Percentiles rank a stretch among this genome's conserved stretches.
Conservation (phyloP, 2,888 invertebrate species). For the Tridacna gigas region DNA sequence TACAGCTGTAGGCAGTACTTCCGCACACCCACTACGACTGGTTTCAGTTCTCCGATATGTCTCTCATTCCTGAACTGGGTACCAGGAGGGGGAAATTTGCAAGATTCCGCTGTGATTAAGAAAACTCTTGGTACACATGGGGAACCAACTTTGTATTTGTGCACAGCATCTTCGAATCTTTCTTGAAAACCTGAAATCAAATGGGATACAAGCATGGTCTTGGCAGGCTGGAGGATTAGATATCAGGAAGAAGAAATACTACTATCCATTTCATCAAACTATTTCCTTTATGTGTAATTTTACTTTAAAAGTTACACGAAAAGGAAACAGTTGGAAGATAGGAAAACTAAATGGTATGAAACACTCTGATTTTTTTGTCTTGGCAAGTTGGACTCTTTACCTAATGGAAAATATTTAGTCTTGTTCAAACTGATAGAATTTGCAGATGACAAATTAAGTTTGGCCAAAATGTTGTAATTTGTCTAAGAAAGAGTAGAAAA, state of each 20-base stretch:
- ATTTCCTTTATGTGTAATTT: not conserved
- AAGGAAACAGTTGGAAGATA: no score
- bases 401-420: no score
- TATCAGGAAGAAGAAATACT: not conserved
- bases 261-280: not conserved
- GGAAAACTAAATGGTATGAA: no score
- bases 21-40: conserved; percentile 42
- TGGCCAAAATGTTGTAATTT: no score
- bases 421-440: no score
- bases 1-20: conserved; percentile 54
- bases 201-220: not conserved
- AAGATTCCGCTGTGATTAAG: conserved; percentile 43
- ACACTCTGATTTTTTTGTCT: no score
- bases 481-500: no score
- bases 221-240: not conserved
- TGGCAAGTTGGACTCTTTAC: no score
- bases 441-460: no score
- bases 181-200: conserved; percentile 45
- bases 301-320: not conserved
- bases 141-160: conserved; percentile 36
- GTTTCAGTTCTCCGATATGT: conserved; percentile 51
- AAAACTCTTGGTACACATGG: conserved; percentile 43
- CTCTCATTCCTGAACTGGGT: conserved; percentile 36
- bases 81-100: conserved; percentile 46
- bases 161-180: conserved; percentile 50